These are phyloP conservation scores for Actinostola sp. DNA, from an alignment of 92 coral and sea anemone species.

Conservation along the genomic window DNA sequence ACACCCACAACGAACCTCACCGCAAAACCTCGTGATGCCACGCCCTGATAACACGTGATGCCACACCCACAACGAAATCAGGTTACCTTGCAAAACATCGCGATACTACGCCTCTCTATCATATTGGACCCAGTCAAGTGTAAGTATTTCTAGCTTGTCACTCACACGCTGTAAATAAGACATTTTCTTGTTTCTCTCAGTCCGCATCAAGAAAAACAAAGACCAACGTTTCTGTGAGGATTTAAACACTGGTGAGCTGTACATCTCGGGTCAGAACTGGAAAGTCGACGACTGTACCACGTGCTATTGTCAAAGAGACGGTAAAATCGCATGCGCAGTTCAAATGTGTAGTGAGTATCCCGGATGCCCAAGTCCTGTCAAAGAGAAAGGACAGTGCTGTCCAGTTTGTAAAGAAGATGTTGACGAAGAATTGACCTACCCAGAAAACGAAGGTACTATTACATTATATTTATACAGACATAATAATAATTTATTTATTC, in stretches of 20 bases:
- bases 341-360: constrained; percentile 85
- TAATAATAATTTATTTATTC: too few relatives aligned
- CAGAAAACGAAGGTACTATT: constrained; percentile 35
- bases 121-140: too few relatives aligned
- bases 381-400: constrained; percentile 89
- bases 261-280: constrained; percentile 95
- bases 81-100: too few relatives aligned
- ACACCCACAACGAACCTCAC: not conserved
- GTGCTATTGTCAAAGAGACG: constrained; percentile 91
- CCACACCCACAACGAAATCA: constrained; percentile 8
- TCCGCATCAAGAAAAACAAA: constrained; percentile 74
- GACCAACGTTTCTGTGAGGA: constrained; percentile 77
- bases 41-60: constrained; percentile 4
- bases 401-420: constrained; percentile 84
- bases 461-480: too few relatives aligned
- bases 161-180: too few relatives aligned
- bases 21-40: too few relatives aligned
- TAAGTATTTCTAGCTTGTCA: too few relatives aligned
- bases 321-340: constrained; percentile 84
- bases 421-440: constrained; percentile 20
- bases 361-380: constrained; percentile 80
- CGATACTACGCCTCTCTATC: not conserved
- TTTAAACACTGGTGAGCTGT: constrained; percentile 73
- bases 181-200: constrained; percentile 14
- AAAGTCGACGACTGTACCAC: constrained; percentile 89